A percentile compares a stretch with the other conserved stretches of the same genome.
These are phyloP conservation scores for Gallinago media DNA, from an alignment of 2,113 vertebrate genomes.

Conservation along the genomic window DNA sequence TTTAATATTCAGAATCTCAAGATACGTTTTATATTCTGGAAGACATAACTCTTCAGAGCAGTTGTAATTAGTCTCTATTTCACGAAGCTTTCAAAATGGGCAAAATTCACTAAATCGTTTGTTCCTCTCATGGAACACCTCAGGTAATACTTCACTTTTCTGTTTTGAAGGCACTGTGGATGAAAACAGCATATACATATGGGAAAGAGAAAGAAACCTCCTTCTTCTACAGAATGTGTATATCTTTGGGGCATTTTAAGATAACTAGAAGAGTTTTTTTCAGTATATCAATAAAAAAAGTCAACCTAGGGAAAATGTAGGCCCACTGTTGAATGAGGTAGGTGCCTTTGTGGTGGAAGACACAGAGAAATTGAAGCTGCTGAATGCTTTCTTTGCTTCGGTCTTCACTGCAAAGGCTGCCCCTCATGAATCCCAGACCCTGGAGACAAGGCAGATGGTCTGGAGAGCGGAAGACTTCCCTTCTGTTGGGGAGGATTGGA, in stretches of 20 bases:
- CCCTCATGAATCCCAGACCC: no score
- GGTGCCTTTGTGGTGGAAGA: no score
- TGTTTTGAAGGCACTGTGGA: background rate
- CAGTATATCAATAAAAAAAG: no score
- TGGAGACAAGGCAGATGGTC: no score
- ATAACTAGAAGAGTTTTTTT: no score
- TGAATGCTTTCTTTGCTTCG: no score
- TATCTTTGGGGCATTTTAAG: background rate
- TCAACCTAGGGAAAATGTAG: no score
- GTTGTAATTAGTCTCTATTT: background rate
- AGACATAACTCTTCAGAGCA: background rate
- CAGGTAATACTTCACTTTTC: rapidly evolving
- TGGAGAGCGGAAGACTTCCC: no score
- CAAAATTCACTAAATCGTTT: background rate
- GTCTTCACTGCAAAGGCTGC: no score
- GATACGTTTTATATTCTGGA: background rate
- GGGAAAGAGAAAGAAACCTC: background rate
- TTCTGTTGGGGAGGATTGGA: no score
- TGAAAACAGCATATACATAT: background rate
- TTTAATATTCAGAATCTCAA: background rate
- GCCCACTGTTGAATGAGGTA: no score
- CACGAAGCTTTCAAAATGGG: background rate
- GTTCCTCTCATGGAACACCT: background rate
- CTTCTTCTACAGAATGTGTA: background rate
- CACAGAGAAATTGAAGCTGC: no score